Percentiles rank a stretch among this genome's conserved stretches.
These are phyloP conservation scores for Coreius guichenoti DNA, from an alignment of 2,797 vertebrate genomes.

Conservation along the genomic window DNA sequence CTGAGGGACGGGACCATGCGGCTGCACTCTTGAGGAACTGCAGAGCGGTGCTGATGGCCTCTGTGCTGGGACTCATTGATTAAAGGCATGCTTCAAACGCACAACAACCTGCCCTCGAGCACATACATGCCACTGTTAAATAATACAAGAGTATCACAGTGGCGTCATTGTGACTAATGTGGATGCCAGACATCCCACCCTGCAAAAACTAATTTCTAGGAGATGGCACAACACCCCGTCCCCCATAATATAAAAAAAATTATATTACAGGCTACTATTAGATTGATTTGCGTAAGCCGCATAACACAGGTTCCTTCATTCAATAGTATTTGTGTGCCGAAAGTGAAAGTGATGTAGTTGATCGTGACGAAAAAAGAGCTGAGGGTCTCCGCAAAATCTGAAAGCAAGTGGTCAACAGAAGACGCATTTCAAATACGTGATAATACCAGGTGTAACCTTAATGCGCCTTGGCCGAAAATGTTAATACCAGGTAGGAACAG, in stretches of 20 bases:
- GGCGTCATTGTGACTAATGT: conserved; percentile 38
- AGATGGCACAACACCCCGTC: not conserved
- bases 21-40: conserved; percentile 52
- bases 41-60: conserved; percentile 54
- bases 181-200: not conserved
- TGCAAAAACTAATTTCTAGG: not conserved
- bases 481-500: no score
- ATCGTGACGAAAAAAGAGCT: no score
- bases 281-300: not conserved
- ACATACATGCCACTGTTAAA: conserved; percentile 40
- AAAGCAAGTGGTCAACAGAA: not conserved
- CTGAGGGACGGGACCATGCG: conserved; percentile 45
- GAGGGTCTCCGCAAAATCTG: no score
- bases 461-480: no score
- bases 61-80: conserved; percentile 53
- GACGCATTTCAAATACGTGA: no score
- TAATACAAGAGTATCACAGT: conserved; percentile 40
- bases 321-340: no score
- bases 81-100: conserved; percentile 57
- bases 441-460: no score
- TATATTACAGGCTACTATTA: not conserved
- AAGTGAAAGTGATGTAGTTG: not conserved
- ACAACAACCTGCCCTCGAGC: conserved; percentile 51
- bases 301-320: no score
- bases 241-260: not conserved